These are phyloP conservation scores for Drosophila siamana DNA, from an alignment of 2,888 invertebrate species.

Conservation along the genomic window DNA sequence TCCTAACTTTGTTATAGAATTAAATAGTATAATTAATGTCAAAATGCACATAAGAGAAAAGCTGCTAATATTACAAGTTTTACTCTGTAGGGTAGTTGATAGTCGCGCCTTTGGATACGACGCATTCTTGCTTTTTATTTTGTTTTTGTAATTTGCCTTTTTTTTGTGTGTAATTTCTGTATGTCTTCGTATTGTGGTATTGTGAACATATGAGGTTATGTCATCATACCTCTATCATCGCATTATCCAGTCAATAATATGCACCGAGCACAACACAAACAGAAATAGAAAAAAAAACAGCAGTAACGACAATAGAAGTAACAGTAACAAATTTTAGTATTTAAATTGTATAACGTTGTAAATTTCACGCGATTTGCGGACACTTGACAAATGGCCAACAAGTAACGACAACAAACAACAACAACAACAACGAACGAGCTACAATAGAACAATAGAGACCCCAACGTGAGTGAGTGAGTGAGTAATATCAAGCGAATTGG, in stretches of 20 bases:
- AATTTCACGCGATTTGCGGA: constrained; percentile 58
- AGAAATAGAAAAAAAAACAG: constrained; percentile 27
- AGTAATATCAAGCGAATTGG: constrained; percentile 23
- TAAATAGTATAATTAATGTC: too few species aligned
- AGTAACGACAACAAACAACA: constrained; percentile 23
- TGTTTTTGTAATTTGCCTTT: too few species aligned
- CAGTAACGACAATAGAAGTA: constrained; percentile 33
- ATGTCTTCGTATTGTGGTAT: too few species aligned
- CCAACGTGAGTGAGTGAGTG: background rate
- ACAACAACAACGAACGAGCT: constrained; percentile 15
- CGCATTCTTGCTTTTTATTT: background rate
- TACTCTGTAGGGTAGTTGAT: too few species aligned
- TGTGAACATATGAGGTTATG: constrained; percentile 61
- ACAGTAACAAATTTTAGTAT: constrained; percentile 55
- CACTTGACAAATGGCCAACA: constrained; percentile 55
- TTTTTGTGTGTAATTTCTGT: too few species aligned
- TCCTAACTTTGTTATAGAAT: too few species aligned
- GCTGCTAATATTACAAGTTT: too few species aligned
- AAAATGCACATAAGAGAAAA: too few species aligned
- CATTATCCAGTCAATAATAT: constrained; percentile 53
- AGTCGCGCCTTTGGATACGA: too few species aligned
- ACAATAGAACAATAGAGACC: background rate
- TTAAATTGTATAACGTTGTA: constrained; percentile 66
- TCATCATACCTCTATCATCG: constrained; percentile 56
- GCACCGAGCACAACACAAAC: constrained; percentile 31